Evolutionary conservation across 2,888 invertebrate genomes (phyloP), one percentile per base, ranked within the genome.

Genomic region (Nemapogon koenigi): DNA sequence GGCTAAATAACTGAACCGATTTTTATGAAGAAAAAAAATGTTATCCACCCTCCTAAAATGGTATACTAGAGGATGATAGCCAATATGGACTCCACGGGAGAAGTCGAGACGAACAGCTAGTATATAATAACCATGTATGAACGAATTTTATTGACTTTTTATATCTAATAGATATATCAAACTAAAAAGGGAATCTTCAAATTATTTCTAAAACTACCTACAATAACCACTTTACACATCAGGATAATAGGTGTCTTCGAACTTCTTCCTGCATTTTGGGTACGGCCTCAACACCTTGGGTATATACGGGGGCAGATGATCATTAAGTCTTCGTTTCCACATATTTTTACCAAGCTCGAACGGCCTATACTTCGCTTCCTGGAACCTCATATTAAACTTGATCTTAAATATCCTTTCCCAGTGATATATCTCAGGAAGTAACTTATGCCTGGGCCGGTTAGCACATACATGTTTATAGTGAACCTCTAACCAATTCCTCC

Each of bases 391-490:
- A 8, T 89, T 81, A 51, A 85, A 70, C 53, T 87, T 69, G 14
- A 89, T 84, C 60, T 91, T 88, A 59, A 91, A 94, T 44, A 94
- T 88, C 46, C 83, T 83, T 56, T 94, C 91, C 94, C 94, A 95
- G 40, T 84, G 60, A 52, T 89, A 88, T 22, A 87, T 71, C 71
- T 94, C 92, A 15, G 90, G 88, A 8, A 64, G 41, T 30, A 83
- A 62, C 14, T 80, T 68, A 52, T 84, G 82, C 40, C 83, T 79
- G 0, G 86, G 84, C 45, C 89, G 81, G 55, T 90, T 89, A 2
- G 88, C 73, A 38, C 84, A 72, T 45, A 93, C 54, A 57, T 85
- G 79, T 55, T 90, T 90, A 51, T 87, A 90, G 39, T 65, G 72
- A 1, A 70, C 52, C 57, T 91, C 90, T 22, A 91, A 62, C 84